phyloP scores from a whole-genome alignment of 2,888 invertebrate genomes.

The Zeuzera pyrina region DNA sequence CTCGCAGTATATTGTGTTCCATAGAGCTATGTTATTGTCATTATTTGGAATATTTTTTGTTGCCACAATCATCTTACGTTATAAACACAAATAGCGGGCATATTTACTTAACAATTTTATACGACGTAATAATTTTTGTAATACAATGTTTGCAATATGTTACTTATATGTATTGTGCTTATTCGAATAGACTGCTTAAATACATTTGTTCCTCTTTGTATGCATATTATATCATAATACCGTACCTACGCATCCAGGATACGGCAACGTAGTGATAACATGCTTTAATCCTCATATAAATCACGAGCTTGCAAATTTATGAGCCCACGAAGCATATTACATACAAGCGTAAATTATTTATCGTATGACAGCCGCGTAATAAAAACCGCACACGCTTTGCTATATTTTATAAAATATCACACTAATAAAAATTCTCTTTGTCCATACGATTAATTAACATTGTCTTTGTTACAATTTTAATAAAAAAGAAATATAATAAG shows the following conservation, averaged over 20 bases:
- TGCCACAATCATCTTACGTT: no score
- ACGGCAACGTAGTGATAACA: conserved; percentile 43
- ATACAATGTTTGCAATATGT: neutral
- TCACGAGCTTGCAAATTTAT: conserved; percentile 57
- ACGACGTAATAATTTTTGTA: no score
- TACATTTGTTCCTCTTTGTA: conserved; percentile 6
- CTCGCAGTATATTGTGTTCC: neutral
- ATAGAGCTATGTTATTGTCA: no score
- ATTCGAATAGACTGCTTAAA: neutral
- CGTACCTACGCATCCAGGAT: conserved; percentile 14
- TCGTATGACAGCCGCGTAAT: conserved; percentile 30
- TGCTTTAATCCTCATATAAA: conserved; percentile 59
- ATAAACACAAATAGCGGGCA: no score
- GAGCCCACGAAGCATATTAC: conserved; percentile 43
- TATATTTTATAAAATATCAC: conserved; percentile 27
- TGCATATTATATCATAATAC: conserved; percentile 7
- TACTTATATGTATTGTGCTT: neutral
- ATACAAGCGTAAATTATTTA: conserved; percentile 53
- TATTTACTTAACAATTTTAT: no score
- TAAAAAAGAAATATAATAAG: conserved; percentile 26
- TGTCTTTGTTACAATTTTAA: conserved; percentile 5
- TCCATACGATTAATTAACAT: neutral
- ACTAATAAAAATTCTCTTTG: conserved; percentile 22
- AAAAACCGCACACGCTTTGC: conserved; percentile 17
- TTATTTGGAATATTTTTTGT: no score